These are phyloP conservation scores for Turritopsis rubra DNA, from an alignment of 30 jellyfish, hydroid and myxozoan genomes.

Conservation along the genomic window DNA sequence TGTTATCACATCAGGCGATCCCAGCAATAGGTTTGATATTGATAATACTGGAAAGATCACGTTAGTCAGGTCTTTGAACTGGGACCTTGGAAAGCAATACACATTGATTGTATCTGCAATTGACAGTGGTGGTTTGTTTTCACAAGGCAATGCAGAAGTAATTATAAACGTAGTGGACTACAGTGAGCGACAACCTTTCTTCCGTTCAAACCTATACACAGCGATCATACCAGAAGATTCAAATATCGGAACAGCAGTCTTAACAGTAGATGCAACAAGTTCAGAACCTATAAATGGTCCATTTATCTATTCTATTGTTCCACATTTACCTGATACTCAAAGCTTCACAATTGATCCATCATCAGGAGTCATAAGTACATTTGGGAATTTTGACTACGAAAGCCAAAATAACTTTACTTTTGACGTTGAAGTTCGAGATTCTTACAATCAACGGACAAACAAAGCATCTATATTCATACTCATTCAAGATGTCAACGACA, in stretches of 20 bases:
- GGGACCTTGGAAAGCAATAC: constrained; percentile 21
- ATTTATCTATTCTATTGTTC: constrained; percentile 40
- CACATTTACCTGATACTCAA: constrained; percentile 29
- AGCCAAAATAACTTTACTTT: constrained; percentile 33
- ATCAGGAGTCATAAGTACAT: constrained; percentile 51
- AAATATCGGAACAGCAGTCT: constrained; percentile 20
- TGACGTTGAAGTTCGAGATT: constrained; percentile 54
- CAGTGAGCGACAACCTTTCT: constrained; percentile 65
- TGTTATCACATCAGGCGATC: constrained; percentile 46
- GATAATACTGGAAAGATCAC: constrained; percentile 48
- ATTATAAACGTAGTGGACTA: constrained; percentile 40
- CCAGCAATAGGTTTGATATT: constrained; percentile 48
- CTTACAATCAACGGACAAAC: constrained; percentile 49
- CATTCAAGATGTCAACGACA: constrained; percentile 72
- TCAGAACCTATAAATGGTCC: constrained; percentile 52
- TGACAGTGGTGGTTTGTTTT: constrained; percentile 48
- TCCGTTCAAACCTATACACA: constrained; percentile 46
- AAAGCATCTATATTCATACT: constrained; percentile 52
- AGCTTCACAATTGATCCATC: constrained; percentile 47
- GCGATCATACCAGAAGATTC: constrained; percentile 45
- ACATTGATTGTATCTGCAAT: constrained; percentile 48
- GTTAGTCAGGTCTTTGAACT: constrained; percentile 28
- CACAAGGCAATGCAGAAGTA: constrained; percentile 54
- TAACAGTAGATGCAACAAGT: constrained; percentile 52
- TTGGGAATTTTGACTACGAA: constrained; percentile 56